Evolutionary conservation across 2,888 invertebrate genomes (phyloP), one percentile per base, ranked within the genome.

Genomic region (Morpho achilles): DNA sequence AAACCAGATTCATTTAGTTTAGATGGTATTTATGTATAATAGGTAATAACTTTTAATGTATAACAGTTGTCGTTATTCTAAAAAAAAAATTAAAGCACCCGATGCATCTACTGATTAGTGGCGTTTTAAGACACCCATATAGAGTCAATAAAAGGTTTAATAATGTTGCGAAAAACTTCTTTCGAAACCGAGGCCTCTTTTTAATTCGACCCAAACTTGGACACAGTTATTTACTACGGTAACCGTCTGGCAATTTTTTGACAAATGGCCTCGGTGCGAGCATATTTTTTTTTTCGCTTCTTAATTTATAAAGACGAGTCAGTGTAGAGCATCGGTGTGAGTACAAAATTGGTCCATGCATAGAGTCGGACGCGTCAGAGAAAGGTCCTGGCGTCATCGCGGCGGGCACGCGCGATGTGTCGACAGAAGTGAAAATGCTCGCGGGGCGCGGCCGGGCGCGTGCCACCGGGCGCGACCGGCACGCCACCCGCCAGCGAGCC

Each of bases 321-420:
- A 73, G 69, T 77, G 53, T 79, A 79, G 82, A 81, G 78, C 79
- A 75, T 81, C 77, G 81, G 79, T 80, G 76, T 80, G 77, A 82
- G 78, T 86, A 87, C 69, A 87, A 88, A 88, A 88, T 87, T 85
- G 87, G 88, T 88, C 88, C 86, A 80, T 82, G 75, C 69, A 69
- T 76, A 72, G 76, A 76, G 69, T 76, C 73, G 71, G 69, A 75
- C 77, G 77, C 79, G 72, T 87, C 76, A 89, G 66, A 87, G 85
- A 76, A 80, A 88, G 74, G 76, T 80, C 70, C 85, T 79, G 71
- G 76, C 81, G 74, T 86, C 80, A 73, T 83, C 81, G 77, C 74
- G 79, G 69, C 77, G 78, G 68, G 70, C 72, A 74, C 79, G 83
- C 74, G 79, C 69, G 68, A 87, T 84, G 69, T 82, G 84, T 71